Evolutionary conservation across 1,140 invertebrate genomes (phyloP).

Genomic region (Tyrophagus putrescentiae): DNA sequence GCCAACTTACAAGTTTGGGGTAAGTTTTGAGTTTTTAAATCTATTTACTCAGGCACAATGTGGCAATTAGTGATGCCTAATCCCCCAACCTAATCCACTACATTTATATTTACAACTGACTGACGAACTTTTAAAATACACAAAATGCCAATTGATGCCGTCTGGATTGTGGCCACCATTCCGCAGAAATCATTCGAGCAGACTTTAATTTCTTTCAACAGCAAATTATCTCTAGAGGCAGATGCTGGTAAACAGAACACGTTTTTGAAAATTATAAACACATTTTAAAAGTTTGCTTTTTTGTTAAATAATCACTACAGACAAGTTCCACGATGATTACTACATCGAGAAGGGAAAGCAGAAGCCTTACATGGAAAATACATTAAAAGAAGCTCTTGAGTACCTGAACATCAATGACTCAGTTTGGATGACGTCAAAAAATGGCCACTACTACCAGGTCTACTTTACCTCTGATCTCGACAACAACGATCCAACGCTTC

Average conservation of each 20-base stretch:
- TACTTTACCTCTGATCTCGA: slow-evolving; percentile 22
- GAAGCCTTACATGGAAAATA: background rate
- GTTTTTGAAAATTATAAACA: too few species aligned
- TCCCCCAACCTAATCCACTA: too few species aligned
- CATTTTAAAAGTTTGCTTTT: too few species aligned
- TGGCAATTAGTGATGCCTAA: too few species aligned
- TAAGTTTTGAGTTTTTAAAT: background rate
- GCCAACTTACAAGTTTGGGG: too few species aligned
- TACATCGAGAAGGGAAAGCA: slow-evolving; percentile 1
- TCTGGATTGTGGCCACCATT: slow-evolving; percentile 20
- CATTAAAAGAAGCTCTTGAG: slow-evolving; percentile 10
- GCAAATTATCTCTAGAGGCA: too few species aligned
- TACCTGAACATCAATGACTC: slow-evolving; percentile 6
- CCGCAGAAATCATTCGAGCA: slow-evolving; percentile 19
- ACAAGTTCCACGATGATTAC: background rate
- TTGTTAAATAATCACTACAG: too few species aligned
- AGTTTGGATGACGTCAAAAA: slow-evolving; percentile 10
- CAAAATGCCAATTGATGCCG: slow-evolving; percentile 20
- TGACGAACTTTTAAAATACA: too few species aligned
- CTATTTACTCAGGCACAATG: background rate
- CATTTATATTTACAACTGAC: too few species aligned
- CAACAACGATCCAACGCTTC: slow-evolving; percentile 23
- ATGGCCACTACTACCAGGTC: slow-evolving; percentile 21
- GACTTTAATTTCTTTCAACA: too few species aligned
- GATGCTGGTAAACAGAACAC: too few species aligned